Conservation (phyloP, 2,113 vertebrate species). For the Hipposideros armiger region DNA sequence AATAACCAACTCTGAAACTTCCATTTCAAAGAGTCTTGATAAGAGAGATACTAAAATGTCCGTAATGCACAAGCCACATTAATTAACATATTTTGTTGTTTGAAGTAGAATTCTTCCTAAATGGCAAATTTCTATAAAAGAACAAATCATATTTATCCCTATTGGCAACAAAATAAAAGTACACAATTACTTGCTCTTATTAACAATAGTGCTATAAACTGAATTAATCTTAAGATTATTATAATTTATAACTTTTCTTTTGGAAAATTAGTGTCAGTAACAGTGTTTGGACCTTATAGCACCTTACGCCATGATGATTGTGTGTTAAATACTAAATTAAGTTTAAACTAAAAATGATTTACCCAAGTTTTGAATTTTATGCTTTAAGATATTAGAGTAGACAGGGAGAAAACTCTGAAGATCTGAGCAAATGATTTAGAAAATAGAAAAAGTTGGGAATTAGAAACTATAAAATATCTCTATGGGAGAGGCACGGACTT, state of each 20-base stretch:
- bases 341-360: not conserved
- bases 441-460: slow-evolving; percentile 25
- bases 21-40: not conserved
- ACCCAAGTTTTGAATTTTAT: slow-evolving; percentile 23
- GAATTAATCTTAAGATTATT: not conserved
- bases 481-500: not conserved
- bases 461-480: slow-evolving; percentile 47
- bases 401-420: slow-evolving; percentile 5
- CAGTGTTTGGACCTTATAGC: not conserved
- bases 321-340: slow-evolving; percentile 35
- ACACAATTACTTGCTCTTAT: not conserved
- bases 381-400: not conserved
- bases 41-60: not conserved
- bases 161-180: not conserved
- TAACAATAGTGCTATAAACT: not conserved
- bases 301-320: not conserved
- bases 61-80: not conserved
- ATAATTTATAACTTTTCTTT: slow-evolving; percentile 36
- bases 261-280: not conserved
- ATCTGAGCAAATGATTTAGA: slow-evolving; percentile 20
- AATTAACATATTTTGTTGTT: not conserved
- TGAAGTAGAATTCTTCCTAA: not conserved
- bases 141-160: not conserved
- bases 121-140: slow-evolving; percentile 28
- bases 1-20: not conserved